Base-by-base conservation (phyloP, 2,888 invertebrate species). In the Candidula unifasciata region DNA sequence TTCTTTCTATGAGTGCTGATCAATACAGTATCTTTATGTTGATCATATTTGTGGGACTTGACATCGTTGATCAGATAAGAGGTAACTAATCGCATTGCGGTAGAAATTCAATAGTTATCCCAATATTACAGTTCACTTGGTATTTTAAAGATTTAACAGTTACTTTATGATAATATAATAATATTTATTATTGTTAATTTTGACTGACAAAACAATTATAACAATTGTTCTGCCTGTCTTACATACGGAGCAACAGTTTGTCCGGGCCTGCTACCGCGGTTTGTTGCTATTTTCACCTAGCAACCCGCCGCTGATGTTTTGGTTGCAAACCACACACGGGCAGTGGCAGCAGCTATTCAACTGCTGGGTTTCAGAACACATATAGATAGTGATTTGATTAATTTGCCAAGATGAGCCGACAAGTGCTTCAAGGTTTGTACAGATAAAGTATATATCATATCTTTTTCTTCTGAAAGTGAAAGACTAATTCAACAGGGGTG, bases 391-490 rank as follows among this genome's bases (percentile, higher is more conserved):
- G 27, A 27, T 80, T 21, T 35, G n/a, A n/a, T 2, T 30, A 80
- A 35, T 37, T n/a, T 44, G 6, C 5, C 81, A 87, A 68, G 24
- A 87, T 86, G 87, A 87, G 83, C 64, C 57, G 87, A 76, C 87
- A 87, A 73, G 87, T 87, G 35, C 64, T 87, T 57, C 87, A 87
- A 87, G 85, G 87, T 87, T 44, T 60, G 57, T 30, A 24, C 0
- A n/a, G n/a, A n/a, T n/a, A n/a, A n/a, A n/a, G n/a, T n/a, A n/a
- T n/a, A n/a, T n/a, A n/a, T n/a, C n/a, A n/a, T n/a, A n/a, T n/a
- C n/a, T n/a, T n/a, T n/a, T n/a, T n/a, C n/a, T n/a, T n/a, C n/a
- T n/a, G n/a, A n/a, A n/a, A n/a, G n/a, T n/a, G n/a, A n/a, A n/a
- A n/a, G n/a, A n/a, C n/a, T n/a, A n/a, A n/a, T n/a, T n/a, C n/a